Percentiles rank a stretch among this genome's conserved stretches.
These are phyloP conservation scores for Melinaea marsaeus DNA, from an alignment of 2,888 invertebrate genomes.

Conservation along the genomic window DNA sequence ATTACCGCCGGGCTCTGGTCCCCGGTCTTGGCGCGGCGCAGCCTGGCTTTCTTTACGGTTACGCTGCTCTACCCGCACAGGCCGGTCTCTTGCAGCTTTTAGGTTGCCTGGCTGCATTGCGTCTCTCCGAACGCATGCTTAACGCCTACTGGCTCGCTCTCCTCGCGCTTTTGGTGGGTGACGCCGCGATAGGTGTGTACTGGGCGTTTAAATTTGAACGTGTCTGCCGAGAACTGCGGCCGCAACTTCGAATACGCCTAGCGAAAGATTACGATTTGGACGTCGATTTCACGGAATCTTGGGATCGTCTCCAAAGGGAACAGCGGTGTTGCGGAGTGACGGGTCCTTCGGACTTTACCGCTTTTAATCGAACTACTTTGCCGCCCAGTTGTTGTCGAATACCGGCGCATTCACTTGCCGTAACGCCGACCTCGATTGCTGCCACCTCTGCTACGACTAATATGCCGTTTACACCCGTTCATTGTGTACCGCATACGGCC, in stretches of 20 bases:
- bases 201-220: constrained; percentile 90
- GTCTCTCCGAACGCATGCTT: constrained; percentile 87
- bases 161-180: constrained; percentile 87
- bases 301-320: constrained; percentile 87
- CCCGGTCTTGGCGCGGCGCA: constrained; percentile 87
- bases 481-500: constrained; percentile 70
- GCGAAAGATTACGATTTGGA: constrained; percentile 85
- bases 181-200: constrained; percentile 89
- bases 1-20: constrained; percentile 84
- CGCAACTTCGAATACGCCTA: constrained; percentile 79
- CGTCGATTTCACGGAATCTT: constrained; percentile 84
- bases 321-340: constrained; percentile 88
- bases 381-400: constrained; percentile 71
- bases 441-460: constrained; percentile 57
- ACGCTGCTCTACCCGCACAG: constrained; percentile 87
- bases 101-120: constrained; percentile 88
- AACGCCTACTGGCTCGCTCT: constrained; percentile 91
- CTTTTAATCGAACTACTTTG: constrained; percentile 61
- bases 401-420: constrained; percentile 61
- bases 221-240: constrained; percentile 85
- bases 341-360: constrained; percentile 76
- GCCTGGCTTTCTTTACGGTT: constrained; percentile 90
- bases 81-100: constrained; percentile 83
- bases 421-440: constrained; percentile 73
- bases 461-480: constrained; percentile 59